phyloP scores from a whole-genome alignment of 2,797 vertebrate species.

The Rhinoraja longicauda region DNA sequence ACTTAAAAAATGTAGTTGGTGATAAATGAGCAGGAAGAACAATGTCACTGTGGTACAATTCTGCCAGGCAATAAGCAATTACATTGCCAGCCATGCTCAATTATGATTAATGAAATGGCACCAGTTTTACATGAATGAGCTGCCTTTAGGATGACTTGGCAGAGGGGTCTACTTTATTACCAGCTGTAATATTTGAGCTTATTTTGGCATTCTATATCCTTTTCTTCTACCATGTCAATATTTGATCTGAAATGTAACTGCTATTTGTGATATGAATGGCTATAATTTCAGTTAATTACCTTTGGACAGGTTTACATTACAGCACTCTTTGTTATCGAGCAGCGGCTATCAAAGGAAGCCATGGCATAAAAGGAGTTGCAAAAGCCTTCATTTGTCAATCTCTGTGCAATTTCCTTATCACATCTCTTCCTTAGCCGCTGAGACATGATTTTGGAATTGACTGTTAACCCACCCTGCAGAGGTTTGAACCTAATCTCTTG shows the following conservation, averaged over 20 bases:
- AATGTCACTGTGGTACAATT: not conserved
- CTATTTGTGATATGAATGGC: not conserved
- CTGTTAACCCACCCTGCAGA: not conserved
- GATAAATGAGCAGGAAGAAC: not conserved
- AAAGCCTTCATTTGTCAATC: not conserved
- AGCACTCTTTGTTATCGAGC: not conserved
- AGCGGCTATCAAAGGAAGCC: too few species aligned
- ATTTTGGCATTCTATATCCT: not conserved
- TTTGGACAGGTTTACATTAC: not conserved
- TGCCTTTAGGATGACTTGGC: slow-evolving; percentile 10
- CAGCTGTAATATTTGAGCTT: not conserved
- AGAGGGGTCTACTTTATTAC: not conserved
- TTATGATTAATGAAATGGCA: slow-evolving; percentile 15
- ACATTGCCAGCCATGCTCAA: not conserved
- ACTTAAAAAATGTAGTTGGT: not conserved
- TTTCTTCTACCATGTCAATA: not conserved
- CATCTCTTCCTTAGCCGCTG: not conserved
- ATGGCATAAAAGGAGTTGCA: not conserved
- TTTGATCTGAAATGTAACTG: not conserved
- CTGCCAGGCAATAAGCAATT: not conserved
- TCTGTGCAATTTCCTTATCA: not conserved
- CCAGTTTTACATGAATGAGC: not conserved
- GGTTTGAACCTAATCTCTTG: not conserved
- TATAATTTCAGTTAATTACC: not conserved
- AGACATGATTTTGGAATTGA: not conserved